Evolutionary conservation across 2,797 vertebrate genomes (phyloP), one percentile per base, ranked within the genome.

Genomic region (Mus spretus): DNA sequence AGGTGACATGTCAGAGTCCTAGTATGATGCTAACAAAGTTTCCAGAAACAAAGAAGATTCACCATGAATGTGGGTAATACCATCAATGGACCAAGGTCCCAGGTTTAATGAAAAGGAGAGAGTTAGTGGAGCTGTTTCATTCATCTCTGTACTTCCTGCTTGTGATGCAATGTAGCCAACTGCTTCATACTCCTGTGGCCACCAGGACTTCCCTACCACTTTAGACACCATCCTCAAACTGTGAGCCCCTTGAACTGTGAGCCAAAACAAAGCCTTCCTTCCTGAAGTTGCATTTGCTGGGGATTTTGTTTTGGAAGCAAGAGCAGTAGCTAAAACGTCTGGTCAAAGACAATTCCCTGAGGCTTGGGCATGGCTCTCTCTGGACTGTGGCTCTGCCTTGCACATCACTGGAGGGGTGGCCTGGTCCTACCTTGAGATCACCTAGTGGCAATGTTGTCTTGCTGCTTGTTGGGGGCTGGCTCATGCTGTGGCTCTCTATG

Each of bases 71-170:
- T 87, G 50, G 65, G 53, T 5, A 31, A 5, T 20, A 11, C 67
- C 67, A 57, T 59, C 40, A 4, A 47, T 15, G 40, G 20, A 14
- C 28, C 22, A 31, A 61, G 40, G 31, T 78, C 31, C 24, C 20
- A 50, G 74, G 40, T 4, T 79, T 34, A 63, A 77, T 6, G 59
- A 89, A 63, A 78, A 50, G 3, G 74, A 65, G 8, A 26, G 63
- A 47, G 28, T 3, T 31, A 14, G 28, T 7, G 10, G 6, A 63
- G 74, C 7, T 2, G 2, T 4, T 50, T 34, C 4, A 0, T n/a
- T 22, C 40, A 8, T 75, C 67, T 31, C 44, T 70, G 17, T 44
- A 31, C 31, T 90, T 79, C 74, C 31, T 12, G 59, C 26, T 31
- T 8, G 0, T 19, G 57, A 78, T 37, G 4, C 57, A n/a, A 1